Conservation (phyloP, 92 coral and sea anemone species). For the Bergia puertoricense region DNA sequence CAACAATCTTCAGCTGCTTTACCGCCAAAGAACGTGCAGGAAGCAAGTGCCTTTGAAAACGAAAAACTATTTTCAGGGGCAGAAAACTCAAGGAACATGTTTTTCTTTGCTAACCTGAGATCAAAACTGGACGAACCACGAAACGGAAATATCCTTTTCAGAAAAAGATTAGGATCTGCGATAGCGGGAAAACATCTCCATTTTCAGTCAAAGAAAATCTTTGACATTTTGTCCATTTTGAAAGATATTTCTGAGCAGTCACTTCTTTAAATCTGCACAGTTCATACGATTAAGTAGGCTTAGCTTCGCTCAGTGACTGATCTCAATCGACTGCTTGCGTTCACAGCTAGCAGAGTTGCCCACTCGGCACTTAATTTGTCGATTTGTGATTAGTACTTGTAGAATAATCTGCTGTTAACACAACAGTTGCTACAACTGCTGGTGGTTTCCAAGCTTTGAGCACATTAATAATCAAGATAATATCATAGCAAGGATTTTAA, state of each 20-base stretch:
- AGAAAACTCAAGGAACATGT: not conserved
- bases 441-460: not conserved
- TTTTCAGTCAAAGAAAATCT: not conserved
- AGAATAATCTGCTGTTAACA: slow-evolving; percentile 11
- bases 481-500: slow-evolving; percentile 2
- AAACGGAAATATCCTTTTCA: slow-evolving; percentile 37
- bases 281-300: not conserved
- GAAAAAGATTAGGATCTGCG: slow-evolving; percentile 35
- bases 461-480: slow-evolving; percentile 5
- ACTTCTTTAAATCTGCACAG: not conserved
- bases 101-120: not conserved
- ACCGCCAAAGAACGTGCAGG: not conserved
- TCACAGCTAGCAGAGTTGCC: not conserved
- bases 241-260: not conserved
- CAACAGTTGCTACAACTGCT: slow-evolving; percentile 3
- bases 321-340: not conserved
- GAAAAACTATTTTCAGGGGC: not conserved
- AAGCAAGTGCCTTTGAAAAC: not conserved
- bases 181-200: slow-evolving; percentile 20
- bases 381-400: slow-evolving; percentile 22
- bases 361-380: not conserved
- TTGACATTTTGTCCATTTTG: slow-evolving; percentile 7
- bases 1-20: not conserved
- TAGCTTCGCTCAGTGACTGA: not conserved
- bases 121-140: not conserved